Evolutionary conservation across 2,113 vertebrate species (phyloP).

Genomic region (Lanius collurio): DNA sequence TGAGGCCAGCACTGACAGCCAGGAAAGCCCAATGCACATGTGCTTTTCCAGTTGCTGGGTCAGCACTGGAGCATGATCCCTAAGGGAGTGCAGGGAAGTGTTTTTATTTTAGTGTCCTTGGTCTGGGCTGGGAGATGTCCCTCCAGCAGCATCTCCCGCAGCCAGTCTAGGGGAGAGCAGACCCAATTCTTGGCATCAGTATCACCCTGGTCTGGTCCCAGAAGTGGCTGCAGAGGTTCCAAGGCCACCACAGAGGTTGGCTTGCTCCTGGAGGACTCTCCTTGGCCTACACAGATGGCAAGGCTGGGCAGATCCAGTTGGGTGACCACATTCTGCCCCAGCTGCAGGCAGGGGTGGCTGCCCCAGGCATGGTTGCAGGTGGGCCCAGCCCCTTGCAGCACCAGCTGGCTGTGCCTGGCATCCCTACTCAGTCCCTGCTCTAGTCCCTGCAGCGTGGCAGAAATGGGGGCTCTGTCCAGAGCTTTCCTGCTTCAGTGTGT

Average conservation of each 20-base stretch:
- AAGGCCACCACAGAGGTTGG: background rate
- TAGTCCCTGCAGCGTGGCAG: background rate
- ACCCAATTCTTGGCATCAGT: fast-evolving
- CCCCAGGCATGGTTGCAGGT: background rate
- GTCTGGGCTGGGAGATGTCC: background rate
- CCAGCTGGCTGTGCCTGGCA: fast-evolving
- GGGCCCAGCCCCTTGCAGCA: background rate
- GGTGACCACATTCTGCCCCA: fast-evolving
- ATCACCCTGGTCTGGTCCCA: background rate
- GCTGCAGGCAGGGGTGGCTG: background rate
- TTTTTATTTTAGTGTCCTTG: background rate
- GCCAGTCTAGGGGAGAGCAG: background rate
- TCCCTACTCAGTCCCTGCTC: background rate
- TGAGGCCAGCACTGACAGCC: background rate
- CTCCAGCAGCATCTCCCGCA: background rate
- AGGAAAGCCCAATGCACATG: background rate
- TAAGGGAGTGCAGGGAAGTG: background rate
- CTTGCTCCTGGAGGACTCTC: background rate
- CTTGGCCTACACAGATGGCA: background rate
- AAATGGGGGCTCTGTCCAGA: background rate
- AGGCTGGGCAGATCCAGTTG: background rate
- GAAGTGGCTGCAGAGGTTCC: background rate
- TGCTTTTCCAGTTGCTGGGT: background rate
- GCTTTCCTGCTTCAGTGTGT: fast-evolving
- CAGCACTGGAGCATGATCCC: fast-evolving